phyloP scores from a whole-genome alignment of 2,113 vertebrate genomes.

The Triplophysa dalaica region DNA sequence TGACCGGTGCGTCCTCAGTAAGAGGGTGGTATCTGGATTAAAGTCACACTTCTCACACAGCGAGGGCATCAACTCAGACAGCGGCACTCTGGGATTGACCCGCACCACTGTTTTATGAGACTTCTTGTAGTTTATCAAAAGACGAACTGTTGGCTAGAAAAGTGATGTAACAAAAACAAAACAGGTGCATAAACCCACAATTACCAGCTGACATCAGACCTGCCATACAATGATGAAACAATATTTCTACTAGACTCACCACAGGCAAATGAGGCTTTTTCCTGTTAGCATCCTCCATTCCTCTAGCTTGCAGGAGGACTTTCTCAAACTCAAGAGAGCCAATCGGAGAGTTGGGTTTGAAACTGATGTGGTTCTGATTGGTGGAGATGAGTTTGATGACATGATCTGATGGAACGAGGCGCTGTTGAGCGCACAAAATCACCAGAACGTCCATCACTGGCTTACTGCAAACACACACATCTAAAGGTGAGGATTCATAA shows the following conservation, averaged over 20 bases:
- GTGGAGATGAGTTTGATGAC: constrained; percentile 84
- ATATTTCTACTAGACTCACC: constrained; percentile 67
- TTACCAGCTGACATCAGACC: too few species aligned
- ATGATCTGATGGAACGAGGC: constrained; percentile 88
- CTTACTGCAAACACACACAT: constrained; percentile 73
- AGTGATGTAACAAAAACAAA: not conserved
- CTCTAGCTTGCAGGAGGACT: constrained; percentile 86
- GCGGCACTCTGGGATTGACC: constrained; percentile 83
- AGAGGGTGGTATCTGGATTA: constrained; percentile 74
- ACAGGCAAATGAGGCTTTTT: constrained; percentile 84
- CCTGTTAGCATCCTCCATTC: constrained; percentile 77
- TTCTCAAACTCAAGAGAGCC: constrained; percentile 87
- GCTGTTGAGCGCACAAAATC: constrained; percentile 88
- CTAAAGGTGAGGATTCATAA: not conserved
- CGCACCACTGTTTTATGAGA: constrained; percentile 89
- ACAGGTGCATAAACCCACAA: too few species aligned
- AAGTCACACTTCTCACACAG: constrained; percentile 93
- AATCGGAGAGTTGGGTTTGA: constrained; percentile 90
- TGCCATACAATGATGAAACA: not conserved
- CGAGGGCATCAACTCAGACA: constrained; percentile 76
- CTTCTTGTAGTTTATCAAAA: constrained; percentile 92
- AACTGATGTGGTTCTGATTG: constrained; percentile 84
- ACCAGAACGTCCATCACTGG: constrained; percentile 93
- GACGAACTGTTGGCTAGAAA: constrained; percentile 85
- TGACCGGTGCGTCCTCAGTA: constrained; percentile 80